phyloP scores from a whole-genome alignment of 2,797 vertebrate species.

The Lepidocolaptes lacrymiger region DNA sequence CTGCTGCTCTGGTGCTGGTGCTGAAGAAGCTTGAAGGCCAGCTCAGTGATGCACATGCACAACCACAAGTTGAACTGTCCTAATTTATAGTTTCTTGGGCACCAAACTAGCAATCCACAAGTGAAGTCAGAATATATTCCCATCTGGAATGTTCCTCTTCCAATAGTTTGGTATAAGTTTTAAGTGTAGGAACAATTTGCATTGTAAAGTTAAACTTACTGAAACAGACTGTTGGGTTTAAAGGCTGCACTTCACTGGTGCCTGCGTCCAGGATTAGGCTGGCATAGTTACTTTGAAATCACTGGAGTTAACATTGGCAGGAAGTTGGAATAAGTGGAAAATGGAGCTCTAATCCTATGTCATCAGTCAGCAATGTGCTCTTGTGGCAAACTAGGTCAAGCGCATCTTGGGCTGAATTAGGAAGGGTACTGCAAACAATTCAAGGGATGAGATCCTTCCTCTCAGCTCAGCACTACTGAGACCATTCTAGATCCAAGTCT shows the following conservation, averaged over 20 bases:
- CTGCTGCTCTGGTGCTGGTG: neutral
- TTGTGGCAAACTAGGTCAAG: neutral
- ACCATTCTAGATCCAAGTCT: neutral
- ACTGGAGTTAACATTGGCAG: neutral
- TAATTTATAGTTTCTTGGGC: neutral
- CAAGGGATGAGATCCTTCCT: rapidly evolving
- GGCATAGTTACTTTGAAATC: neutral
- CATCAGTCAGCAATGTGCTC: neutral
- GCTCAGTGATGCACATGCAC: rapidly evolving
- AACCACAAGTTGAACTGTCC: neutral
- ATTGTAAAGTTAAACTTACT: neutral
- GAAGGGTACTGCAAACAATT: neutral
- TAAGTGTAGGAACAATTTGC: neutral
- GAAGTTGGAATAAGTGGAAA: neutral
- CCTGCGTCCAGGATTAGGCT: neutral
- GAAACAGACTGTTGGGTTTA: neutral
- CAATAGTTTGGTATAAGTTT: neutral
- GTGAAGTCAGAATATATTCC: neutral
- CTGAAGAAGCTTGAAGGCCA: neutral
- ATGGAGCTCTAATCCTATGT: neutral
- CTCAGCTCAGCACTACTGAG: neutral
- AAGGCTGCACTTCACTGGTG: neutral
- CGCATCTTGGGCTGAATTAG: neutral
- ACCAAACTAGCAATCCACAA: rapidly evolving
- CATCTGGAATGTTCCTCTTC: neutral